Evolutionary conservation across 2,888 invertebrate species (phyloP), one percentile per base, ranked within the genome.

Genomic region (Dugesia japonica): DNA sequence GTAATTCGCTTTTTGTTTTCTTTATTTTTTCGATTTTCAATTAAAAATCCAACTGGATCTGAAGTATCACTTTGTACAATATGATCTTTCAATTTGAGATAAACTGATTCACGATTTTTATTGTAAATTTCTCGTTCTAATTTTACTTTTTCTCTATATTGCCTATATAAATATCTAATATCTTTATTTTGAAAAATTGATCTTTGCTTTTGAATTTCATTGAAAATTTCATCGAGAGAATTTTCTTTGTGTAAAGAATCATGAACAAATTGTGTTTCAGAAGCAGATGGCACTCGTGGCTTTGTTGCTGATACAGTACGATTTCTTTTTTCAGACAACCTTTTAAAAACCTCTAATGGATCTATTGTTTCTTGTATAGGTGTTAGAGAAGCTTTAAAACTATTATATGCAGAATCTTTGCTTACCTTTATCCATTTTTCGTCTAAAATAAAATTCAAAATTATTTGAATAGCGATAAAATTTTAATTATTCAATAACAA

Each of bases 11-110:
- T 56, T n/a, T n/a, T n/a, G n/a, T 56, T 56, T 1, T 56, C 17
- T 56, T 56, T 56, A 56, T 13, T n/a, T 56, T 56, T 4, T 56
- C 56, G n/a, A n/a, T 56, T 56, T 56, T 56, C n/a, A 56, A 56
- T 56, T 20, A 56, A 23, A 56, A 9, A 56, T 13, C 56, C 56
- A n/a, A 56, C 4, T 9, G 56, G 56, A n/a, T 56, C 56, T 7
- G 23, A 13, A 4, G 56, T 9, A 23, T 56, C 20, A 56, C 17
- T 1, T 9, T n/a, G 1, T 13, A 20, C 17, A 23, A 56, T 56
- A 23, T n/a, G 4, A 56, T 56, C 20, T 56, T 56, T 56, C 17
- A 56, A 56, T 56, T 56, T 7, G 4, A 56, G 17, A 56, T 4
- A 56, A 9, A 23, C 23, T 7, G 7, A 20, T 56, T 56, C 56